Percentiles rank a stretch among this genome's conserved stretches.
Conservation (phyloP, 2,797 vertebrate genomes). For the Enteromius thamalakanensis region DNA sequence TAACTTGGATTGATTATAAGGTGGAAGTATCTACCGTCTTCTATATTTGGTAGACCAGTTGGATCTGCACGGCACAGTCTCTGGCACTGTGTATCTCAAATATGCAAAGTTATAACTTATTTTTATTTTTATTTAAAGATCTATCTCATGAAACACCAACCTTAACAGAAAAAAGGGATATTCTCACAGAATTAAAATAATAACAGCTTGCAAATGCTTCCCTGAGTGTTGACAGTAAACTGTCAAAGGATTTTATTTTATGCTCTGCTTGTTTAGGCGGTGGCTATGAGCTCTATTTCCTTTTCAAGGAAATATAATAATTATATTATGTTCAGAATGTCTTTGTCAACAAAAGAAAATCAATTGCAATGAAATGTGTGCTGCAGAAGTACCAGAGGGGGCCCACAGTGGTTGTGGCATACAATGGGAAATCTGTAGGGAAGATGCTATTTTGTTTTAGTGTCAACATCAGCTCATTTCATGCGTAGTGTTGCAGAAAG, state of each 20-base stretch:
- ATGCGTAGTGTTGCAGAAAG: conserved; percentile 40
- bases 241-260: conserved; percentile 64
- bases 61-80: conserved; percentile 59
- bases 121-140: conserved; percentile 67
- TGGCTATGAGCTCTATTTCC: background rate
- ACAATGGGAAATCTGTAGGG: background rate
- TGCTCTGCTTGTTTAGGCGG: conserved; percentile 63
- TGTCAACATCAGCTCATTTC: conserved; percentile 17
- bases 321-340: background rate
- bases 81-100: conserved; percentile 56
- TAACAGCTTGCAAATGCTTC: conserved; percentile 28
- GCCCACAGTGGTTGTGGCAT: background rate
- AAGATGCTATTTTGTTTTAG: conserved; percentile 25
- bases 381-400: background rate
- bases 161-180: conserved; percentile 55
- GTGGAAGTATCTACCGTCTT: conserved; percentile 36
- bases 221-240: conserved; percentile 56
- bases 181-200: conserved; percentile 58
- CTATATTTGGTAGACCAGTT: conserved; percentile 47
- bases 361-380: background rate
- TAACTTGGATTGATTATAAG: background rate
- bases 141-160: conserved; percentile 54
- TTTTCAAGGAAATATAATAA: conserved; percentile 4
- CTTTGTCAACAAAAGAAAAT: background rate
- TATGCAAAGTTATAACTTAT: conserved; percentile 66